phyloP scores from a whole-genome alignment of 2,797 vertebrate genomes.

The Alosa sapidissima region DNA sequence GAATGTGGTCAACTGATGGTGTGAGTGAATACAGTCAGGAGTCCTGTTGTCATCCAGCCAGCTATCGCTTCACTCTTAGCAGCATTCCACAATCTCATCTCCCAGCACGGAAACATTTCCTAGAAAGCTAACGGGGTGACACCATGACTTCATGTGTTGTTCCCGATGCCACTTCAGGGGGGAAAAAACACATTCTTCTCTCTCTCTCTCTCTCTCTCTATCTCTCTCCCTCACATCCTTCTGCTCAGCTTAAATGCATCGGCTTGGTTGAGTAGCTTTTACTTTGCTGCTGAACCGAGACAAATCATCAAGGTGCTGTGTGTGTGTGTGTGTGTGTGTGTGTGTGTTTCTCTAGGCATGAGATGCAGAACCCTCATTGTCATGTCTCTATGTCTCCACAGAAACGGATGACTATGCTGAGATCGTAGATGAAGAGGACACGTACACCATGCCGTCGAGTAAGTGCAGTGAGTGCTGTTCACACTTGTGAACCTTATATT shows the following conservation, averaged over 20 bases:
- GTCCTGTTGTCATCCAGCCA: conserved; percentile 23
- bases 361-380: conserved; percentile 21
- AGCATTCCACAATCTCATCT: not conserved
- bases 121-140: conserved; percentile 38
- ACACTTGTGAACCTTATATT: not conserved
- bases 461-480: conserved; percentile 65
- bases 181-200: conserved; percentile 48
- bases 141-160: conserved; percentile 73
- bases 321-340: not conserved
- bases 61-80: not conserved
- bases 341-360: not conserved
- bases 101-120: conserved; percentile 24
- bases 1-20: conserved; percentile 25
- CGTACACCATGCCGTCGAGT: conserved; percentile 99
- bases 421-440: conserved; percentile 98
- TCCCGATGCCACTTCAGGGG: conserved; percentile 61
- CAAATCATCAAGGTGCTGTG: conserved; percentile 1
- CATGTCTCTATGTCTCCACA: conserved; percentile 56
- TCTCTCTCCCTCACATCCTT: conserved; percentile 19
- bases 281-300: conserved; percentile 39
- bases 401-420: conserved; percentile 99
- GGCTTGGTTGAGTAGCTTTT: conserved; percentile 41
- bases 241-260: conserved; percentile 39
- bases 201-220: not conserved
- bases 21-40: not conserved